These are phyloP conservation scores for Eilema depressum DNA, from an alignment of 2,888 invertebrate genomes.

Conservation along the genomic window DNA sequence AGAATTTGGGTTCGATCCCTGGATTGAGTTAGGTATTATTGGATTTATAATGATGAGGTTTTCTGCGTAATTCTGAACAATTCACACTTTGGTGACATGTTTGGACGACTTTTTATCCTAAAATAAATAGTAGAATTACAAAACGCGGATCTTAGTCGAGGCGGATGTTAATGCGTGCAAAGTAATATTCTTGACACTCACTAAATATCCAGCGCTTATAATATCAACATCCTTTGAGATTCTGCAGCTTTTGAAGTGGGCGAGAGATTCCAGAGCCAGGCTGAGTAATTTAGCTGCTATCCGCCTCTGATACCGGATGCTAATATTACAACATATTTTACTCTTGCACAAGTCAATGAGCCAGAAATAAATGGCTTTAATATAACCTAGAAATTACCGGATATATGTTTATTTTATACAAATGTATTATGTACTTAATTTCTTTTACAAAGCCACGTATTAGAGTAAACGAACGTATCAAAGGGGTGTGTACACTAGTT, in stretches of 20 bases:
- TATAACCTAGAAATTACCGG: background rate
- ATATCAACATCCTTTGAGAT: background rate
- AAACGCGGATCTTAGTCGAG: too few species aligned
- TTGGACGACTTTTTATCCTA: too few species aligned
- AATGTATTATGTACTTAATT: background rate
- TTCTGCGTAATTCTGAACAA: too few species aligned
- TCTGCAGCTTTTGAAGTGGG: background rate
- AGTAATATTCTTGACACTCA: background rate
- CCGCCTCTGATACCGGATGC: background rate
- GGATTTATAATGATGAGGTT: background rate
- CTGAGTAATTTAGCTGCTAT: conserved; percentile 1
- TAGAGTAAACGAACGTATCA: background rate
- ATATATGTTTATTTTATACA: background rate
- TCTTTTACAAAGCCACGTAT: background rate
- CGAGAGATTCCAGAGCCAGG: background rate
- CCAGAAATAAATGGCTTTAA: background rate
- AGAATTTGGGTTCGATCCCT: background rate
- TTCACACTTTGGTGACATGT: background rate
- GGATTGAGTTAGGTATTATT: background rate
- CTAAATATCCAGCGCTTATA: background rate
- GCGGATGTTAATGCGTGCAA: too few species aligned
- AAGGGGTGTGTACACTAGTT: background rate
- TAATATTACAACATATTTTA: background rate
- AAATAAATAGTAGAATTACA: background rate
- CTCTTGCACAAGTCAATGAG: background rate